A percentile compares a stretch with the other conserved stretches of the same genome.
Conservation (phyloP, 1,140 invertebrate species). For the Plectrocnemia conspersa region DNA sequence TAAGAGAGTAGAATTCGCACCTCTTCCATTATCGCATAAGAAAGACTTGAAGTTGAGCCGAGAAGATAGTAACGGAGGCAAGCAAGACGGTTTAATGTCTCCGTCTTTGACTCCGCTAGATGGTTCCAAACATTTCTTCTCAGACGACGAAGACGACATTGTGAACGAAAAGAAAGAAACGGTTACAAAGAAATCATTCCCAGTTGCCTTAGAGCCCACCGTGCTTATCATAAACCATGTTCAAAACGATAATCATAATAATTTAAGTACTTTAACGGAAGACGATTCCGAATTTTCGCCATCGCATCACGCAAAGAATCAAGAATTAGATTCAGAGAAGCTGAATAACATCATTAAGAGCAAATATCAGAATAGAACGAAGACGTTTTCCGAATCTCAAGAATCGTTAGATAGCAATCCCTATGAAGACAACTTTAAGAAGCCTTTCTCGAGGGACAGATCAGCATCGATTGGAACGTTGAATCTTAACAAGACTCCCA, state of each 20-base stretch:
- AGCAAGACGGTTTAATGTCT: conserved; percentile 23
- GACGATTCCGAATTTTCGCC: conserved; percentile 41
- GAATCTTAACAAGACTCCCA: conserved; percentile 47
- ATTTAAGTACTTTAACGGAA: conserved; percentile 45
- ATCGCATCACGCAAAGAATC: background rate
- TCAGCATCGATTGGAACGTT: conserved; percentile 57
- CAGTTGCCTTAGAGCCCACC: conserved; percentile 40
- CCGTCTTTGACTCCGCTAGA: conserved; percentile 42
- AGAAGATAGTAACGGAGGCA: conserved; percentile 5
- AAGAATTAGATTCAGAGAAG: background rate
- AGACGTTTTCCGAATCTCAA: conserved; percentile 14
- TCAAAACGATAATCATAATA: conserved; percentile 38
- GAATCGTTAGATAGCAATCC: conserved; percentile 28
- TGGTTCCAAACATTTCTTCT: conserved; percentile 39
- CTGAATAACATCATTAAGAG: background rate
- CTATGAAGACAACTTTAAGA: conserved; percentile 37
- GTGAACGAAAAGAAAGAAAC: conserved; percentile 37
- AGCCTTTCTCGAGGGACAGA: conserved; percentile 49
- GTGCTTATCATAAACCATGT: conserved; percentile 39
- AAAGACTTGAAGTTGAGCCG: background rate
- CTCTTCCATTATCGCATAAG: conserved; percentile 23
- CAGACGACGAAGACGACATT: conserved; percentile 37
- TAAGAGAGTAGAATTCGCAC: conserved; percentile 32
- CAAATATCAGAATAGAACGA: background rate
- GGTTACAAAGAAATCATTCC: conserved; percentile 35